These are phyloP conservation scores for Periphyllus acericola DNA, from an alignment of 2,888 invertebrate species.

Conservation along the genomic window DNA sequence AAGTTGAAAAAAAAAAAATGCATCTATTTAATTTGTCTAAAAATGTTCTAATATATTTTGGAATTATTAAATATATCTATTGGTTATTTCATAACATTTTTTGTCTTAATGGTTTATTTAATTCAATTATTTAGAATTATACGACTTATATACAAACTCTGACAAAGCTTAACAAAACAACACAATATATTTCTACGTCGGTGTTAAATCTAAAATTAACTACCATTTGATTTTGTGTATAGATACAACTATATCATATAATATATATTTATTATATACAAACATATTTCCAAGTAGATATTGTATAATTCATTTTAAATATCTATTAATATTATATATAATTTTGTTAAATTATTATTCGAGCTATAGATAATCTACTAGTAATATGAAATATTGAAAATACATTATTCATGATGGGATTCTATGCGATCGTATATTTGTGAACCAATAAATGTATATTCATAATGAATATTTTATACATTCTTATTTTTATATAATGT, in stretches of 20 bases:
- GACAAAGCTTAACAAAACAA: not conserved
- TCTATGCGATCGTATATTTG: not conserved
- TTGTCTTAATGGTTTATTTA: not conserved
- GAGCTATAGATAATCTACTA: not conserved
- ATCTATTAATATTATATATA: not conserved
- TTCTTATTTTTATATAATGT: not conserved
- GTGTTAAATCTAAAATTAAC: not conserved
- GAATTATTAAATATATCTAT: not conserved
- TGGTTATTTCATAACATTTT: not conserved
- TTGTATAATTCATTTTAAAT: not conserved
- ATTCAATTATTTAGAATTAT: not conserved
- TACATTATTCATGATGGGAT: not conserved
- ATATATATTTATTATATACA: not conserved
- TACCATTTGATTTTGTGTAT: not conserved
- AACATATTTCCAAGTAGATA: not conserved
- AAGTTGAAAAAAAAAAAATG: not conserved
- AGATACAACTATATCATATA: not conserved
- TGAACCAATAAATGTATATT: not conserved
- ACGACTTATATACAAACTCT: not conserved
- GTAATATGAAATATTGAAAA: not conserved
- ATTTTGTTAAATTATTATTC: not conserved
- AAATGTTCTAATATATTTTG: not conserved
- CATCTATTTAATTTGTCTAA: not conserved
- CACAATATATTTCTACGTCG: not conserved
- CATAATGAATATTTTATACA: not conserved